Evolutionary conservation across 2,113 vertebrate species (phyloP).

Genomic region (Bubalus kerabau): DNA sequence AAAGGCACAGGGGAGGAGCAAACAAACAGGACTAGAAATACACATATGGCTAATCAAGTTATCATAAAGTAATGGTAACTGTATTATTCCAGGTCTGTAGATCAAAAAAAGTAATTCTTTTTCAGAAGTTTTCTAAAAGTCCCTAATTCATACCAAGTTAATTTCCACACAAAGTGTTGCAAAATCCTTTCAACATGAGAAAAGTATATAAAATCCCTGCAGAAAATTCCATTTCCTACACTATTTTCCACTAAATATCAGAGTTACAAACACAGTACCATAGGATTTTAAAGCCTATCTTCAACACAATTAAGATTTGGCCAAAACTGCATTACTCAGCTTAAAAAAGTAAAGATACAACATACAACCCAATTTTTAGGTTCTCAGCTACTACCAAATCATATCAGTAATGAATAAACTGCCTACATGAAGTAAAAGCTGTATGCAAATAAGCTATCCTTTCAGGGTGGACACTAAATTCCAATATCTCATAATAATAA

Average conservation of each 20-base stretch:
- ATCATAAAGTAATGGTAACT: background rate
- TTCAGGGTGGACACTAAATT: background rate
- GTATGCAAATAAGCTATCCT: background rate
- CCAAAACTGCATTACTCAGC: background rate
- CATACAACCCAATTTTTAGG: conserved; percentile 14
- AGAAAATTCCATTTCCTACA: background rate
- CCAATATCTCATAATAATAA: conserved; percentile 13
- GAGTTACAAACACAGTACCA: background rate
- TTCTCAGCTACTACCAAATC: conserved; percentile 26
- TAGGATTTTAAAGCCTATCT: background rate
- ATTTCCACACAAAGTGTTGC: background rate
- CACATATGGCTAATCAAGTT: background rate
- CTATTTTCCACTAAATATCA: background rate
- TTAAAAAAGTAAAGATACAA: conserved; percentile 30
- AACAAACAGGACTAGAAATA: background rate
- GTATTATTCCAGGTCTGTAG: background rate
- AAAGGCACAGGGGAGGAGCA: background rate
- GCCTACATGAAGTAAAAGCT: background rate
- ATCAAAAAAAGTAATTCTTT: background rate
- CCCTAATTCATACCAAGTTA: background rate
- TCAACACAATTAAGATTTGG: background rate
- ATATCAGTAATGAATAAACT: background rate
- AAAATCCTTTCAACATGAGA: background rate
- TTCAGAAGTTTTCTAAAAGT: conserved; percentile 3
- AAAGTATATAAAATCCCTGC: background rate